A percentile compares a stretch with the other conserved stretches of the same genome.
Evolutionary conservation across 2,113 vertebrate species (phyloP).

Genomic region (Labeo catla): DNA sequence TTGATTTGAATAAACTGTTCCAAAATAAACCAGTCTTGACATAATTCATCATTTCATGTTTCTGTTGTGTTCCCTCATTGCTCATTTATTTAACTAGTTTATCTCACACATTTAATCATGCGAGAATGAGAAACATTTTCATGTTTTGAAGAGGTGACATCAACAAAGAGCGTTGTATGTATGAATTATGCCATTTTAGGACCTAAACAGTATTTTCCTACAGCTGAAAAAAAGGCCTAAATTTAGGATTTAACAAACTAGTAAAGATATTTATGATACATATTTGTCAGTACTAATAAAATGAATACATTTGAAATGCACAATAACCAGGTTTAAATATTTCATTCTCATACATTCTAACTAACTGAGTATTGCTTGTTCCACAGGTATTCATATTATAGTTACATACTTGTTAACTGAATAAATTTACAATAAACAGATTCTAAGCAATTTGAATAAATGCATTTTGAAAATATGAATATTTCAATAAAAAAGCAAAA

Average conservation of each 20-base stretch:
- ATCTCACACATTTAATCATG: neutral
- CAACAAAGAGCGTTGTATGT: neutral
- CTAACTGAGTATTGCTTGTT: neutral
- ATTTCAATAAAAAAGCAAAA: neutral
- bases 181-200: neutral
- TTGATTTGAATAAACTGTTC: conserved; percentile 74
- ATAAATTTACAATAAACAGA: neutral
- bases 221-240: neutral
- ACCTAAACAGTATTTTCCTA: neutral
- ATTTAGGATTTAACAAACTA: neutral
- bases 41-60: conserved; percentile 52
- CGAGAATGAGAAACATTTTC: neutral
- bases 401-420: too few species aligned
- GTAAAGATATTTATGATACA: neutral
- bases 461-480: too few species aligned
- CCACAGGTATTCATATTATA: neutral
- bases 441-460: neutral
- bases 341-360: neutral
- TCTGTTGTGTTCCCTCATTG: conserved; percentile 37
- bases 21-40: conserved; percentile 78
- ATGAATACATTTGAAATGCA: too few species aligned
- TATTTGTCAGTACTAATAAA: neutral
- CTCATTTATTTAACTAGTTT: neutral
- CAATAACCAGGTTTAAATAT: too few species aligned
- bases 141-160: neutral